Percentiles rank a stretch among this genome's conserved stretches.
Evolutionary conservation across 2,797 vertebrate species (phyloP).

Genomic region (Pelodytes ibericus): DNA sequence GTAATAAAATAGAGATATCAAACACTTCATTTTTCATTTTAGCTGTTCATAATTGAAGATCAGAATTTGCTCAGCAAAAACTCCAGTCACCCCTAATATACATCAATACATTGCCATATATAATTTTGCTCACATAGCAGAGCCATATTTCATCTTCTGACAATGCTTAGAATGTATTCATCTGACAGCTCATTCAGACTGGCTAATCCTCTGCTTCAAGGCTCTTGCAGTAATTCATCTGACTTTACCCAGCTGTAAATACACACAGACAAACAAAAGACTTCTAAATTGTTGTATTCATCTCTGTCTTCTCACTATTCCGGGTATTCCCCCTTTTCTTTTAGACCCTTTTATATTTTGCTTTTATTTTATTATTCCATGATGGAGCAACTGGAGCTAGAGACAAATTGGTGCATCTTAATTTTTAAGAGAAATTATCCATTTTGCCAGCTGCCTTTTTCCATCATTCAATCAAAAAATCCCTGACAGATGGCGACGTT

Average conservation of each 20-base stretch:
- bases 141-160: slow-evolving; percentile 52
- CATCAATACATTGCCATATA: slow-evolving; percentile 53
- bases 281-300: not conserved
- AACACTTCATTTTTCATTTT: slow-evolving; percentile 54
- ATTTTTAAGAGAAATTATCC: slow-evolving; percentile 54
- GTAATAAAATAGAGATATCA: too few species aligned
- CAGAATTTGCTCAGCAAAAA: slow-evolving; percentile 51
- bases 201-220: slow-evolving; percentile 22
- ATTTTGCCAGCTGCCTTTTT: slow-evolving; percentile 60
- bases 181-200: slow-evolving; percentile 45
- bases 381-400: slow-evolving; percentile 40
- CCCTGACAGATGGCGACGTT: slow-evolving; percentile 64
- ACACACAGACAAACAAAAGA: not conserved
- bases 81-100: slow-evolving; percentile 52
- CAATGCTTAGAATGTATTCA: slow-evolving; percentile 38
- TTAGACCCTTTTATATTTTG: not conserved
- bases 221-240: slow-evolving; percentile 22
- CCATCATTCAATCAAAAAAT: slow-evolving; percentile 41
- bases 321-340: not conserved
- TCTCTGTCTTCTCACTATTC: not conserved
- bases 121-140: slow-evolving; percentile 32
- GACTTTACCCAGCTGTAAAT: slow-evolving; percentile 31
- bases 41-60: slow-evolving; percentile 46
- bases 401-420: slow-evolving; percentile 50
- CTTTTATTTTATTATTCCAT: slow-evolving; percentile 2